phyloP scores from a whole-genome alignment of 2,888 invertebrate species.

The Caenorhabditis sp. region DNA sequence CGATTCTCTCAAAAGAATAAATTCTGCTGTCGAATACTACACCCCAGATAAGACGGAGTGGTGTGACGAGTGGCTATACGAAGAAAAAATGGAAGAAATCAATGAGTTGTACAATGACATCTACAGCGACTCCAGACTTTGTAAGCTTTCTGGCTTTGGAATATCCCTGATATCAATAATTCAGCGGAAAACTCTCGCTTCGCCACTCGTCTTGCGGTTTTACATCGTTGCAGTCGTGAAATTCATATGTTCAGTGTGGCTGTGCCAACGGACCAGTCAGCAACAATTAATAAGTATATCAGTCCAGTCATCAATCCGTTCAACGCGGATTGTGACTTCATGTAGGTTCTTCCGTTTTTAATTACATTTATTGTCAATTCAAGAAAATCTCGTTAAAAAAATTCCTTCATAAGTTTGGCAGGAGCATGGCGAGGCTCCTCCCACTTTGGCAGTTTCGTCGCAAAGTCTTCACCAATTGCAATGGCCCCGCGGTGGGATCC shows the following conservation, averaged over 20 bases:
- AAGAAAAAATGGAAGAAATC: slow-evolving; percentile 27
- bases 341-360: slow-evolving; percentile 23
- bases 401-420: no score
- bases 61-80: slow-evolving; percentile 33
- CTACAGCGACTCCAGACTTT: slow-evolving; percentile 1
- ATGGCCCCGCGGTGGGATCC: no score
- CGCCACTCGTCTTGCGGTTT: slow-evolving; percentile 17
- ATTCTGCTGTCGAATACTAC: slow-evolving; percentile 5
- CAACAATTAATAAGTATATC: not conserved
- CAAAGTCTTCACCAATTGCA: no score
- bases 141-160: slow-evolving; percentile 9
- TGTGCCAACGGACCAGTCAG: not conserved
- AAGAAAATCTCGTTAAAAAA: no score
- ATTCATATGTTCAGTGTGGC: slow-evolving; percentile 8
- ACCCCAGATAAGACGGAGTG: slow-evolving; percentile 10
- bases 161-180: not conserved
- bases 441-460: no score
- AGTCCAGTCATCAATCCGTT: slow-evolving; percentile 33
- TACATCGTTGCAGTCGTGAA: slow-evolving; percentile 21
- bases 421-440: no score
- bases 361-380: no score
- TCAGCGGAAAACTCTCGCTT: slow-evolving; percentile 39
- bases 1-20: slow-evolving; percentile 9
- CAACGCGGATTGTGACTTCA: slow-evolving; percentile 31
- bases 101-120: slow-evolving; percentile 22